A percentile compares a stretch with the other conserved stretches of the same genome.
phyloP scores from a whole-genome alignment of 2,888 invertebrate species.

The Elegia similella region DNA sequence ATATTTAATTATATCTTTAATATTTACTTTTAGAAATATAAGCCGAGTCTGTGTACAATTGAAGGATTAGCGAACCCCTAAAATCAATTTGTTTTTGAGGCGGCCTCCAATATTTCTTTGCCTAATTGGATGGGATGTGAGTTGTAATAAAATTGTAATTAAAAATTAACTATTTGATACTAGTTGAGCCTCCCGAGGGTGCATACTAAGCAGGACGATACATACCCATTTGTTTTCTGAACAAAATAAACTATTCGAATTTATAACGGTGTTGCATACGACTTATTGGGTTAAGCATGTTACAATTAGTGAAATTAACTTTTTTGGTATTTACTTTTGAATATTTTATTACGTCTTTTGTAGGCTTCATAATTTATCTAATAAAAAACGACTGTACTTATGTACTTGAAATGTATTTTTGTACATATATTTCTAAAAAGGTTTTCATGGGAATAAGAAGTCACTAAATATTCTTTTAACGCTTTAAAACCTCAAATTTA shows the following conservation, averaged over 20 bases:
- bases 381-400: too few species aligned
- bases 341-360: neutral
- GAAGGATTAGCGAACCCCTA: conserved; percentile 20
- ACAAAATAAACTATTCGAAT: conserved; percentile 73
- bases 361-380: too few species aligned
- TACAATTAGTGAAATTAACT: conserved; percentile 34
- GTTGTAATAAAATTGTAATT: conserved; percentile 79
- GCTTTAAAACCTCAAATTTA: too few species aligned
- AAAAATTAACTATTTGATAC: conserved; percentile 79
- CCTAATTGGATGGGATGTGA: conserved; percentile 75
- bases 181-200: conserved; percentile 67
- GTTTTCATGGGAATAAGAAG: too few species aligned
- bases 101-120: conserved; percentile 62
- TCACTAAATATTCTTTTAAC: too few species aligned
- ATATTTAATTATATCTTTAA: too few species aligned
- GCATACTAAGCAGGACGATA: conserved; percentile 74
- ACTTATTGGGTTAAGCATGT: conserved; percentile 39
- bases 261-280: conserved; percentile 50
- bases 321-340: conserved; percentile 9
- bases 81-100: conserved; percentile 49
- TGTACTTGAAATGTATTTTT: too few species aligned
- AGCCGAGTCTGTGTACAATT: neutral
- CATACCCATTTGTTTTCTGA: conserved; percentile 67
- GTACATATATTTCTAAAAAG: too few species aligned
- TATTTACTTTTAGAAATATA: neutral